Percentiles rank a stretch among this genome's conserved stretches.
These are phyloP conservation scores for Geodia barretti DNA, from an alignment of 37 sponge, comb jelly and placozoan species.

Conservation along the genomic window DNA sequence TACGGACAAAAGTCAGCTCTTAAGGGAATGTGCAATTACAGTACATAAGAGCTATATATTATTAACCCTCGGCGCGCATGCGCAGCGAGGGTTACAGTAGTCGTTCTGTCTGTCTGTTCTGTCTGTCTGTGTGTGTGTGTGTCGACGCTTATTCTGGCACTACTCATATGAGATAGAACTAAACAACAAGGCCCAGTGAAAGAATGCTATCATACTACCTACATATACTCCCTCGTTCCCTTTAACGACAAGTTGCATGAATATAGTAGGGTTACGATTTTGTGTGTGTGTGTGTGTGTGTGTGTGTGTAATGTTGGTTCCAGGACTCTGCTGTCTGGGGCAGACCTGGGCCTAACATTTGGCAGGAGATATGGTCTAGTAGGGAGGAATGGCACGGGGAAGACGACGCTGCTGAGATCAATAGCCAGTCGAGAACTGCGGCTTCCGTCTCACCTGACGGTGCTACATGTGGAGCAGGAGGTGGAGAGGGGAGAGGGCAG, in stretches of 20 bases:
- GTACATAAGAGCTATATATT: too few species aligned
- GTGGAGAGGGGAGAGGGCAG: conserved; percentile 73
- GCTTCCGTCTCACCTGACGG: conserved; percentile 60
- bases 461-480: conserved; percentile 94
- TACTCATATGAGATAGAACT: too few species aligned
- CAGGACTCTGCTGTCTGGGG: conserved; percentile 61
- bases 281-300: neutral
- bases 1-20: conserved; percentile 61
- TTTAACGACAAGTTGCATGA: too few species aligned
- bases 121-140: too few species aligned
- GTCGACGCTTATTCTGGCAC: too few species aligned
- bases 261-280: too few species aligned
- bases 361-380: conserved; percentile 87
- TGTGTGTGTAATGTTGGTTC: neutral
- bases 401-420: conserved; percentile 77
- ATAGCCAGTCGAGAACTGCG: conserved; percentile 76
- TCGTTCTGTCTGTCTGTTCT: too few species aligned
- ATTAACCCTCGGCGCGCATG: too few species aligned
- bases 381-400: conserved; percentile 89
- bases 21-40: neutral
- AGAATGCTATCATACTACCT: too few species aligned
- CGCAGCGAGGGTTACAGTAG: too few species aligned
- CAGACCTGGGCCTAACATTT: conserved; percentile 35
- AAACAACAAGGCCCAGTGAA: too few species aligned
- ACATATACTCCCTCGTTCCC: too few species aligned